Evolutionary conservation across 2,797 vertebrate species (phyloP).

Genomic region (Danionella dracula): DNA sequence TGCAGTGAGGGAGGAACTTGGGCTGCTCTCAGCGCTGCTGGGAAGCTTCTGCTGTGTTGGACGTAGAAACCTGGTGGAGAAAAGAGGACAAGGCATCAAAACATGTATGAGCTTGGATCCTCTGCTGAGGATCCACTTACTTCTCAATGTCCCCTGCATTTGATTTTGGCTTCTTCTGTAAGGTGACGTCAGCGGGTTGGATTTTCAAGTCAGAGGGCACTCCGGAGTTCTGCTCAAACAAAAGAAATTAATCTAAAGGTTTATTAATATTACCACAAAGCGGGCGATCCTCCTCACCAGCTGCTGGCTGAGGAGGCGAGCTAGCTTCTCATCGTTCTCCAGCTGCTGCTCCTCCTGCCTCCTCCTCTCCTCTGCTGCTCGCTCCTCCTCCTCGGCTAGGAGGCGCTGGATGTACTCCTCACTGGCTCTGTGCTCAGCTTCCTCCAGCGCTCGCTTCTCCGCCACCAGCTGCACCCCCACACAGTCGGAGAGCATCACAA

Average conservation of each 20-base stretch:
- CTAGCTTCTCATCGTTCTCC: constrained; percentile 67
- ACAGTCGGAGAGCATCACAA: not conserved
- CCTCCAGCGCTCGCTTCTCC: constrained; percentile 75
- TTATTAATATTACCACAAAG: too few relatives aligned
- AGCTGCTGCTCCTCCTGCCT: constrained; percentile 62
- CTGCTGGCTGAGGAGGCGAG: constrained; percentile 54
- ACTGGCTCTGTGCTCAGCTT: constrained; percentile 81
- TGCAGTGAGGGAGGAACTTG: constrained; percentile 30
- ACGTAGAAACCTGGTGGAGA: constrained; percentile 58
- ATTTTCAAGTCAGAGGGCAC: constrained; percentile 30
- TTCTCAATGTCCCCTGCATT: constrained; percentile 54
- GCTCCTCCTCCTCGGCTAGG: constrained; percentile 76
- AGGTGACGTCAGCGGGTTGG: constrained; percentile 9
- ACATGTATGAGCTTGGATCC: not conserved
- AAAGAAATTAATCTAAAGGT: not conserved
- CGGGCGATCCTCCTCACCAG: constrained; percentile 56
- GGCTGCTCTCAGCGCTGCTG: constrained; percentile 33
- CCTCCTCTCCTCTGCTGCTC: constrained; percentile 61
- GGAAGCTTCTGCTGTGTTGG: constrained; percentile 38
- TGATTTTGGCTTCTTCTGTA: constrained; percentile 52
- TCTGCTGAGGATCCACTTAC: constrained; percentile 11
- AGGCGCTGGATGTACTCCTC: constrained; percentile 82
- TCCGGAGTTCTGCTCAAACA: constrained; percentile 53
- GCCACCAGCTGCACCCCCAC: constrained; percentile 69
- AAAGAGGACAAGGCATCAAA: not conserved